Conservation (phyloP, 2,888 invertebrate genomes). For the Orchesellides sinensis region DNA sequence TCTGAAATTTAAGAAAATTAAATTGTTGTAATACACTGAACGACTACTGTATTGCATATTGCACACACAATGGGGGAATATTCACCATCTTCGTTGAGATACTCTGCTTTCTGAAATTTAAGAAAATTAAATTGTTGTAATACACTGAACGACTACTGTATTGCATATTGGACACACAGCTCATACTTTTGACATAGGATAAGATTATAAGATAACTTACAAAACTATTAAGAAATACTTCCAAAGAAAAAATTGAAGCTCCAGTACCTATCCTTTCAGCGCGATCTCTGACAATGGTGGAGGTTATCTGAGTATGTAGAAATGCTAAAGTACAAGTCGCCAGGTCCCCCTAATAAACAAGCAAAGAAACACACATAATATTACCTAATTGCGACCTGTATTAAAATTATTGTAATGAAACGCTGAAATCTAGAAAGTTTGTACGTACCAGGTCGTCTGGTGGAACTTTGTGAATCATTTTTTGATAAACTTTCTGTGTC, state of each 20-base stretch:
- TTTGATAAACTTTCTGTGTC: no score
- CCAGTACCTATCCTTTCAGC: slow-evolving; percentile 41
- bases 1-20: slow-evolving; percentile 9
- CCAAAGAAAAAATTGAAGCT: slow-evolving; percentile 20
- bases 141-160: neutral
- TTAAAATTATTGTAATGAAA: neutral
- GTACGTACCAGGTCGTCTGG: neutral
- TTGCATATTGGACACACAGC: neutral
- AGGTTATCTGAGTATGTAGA: slow-evolving; percentile 21
- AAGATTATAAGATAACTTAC: neutral
- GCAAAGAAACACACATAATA: neutral
- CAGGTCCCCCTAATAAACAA: slow-evolving; percentile 1
- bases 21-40: neutral
- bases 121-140: neutral
- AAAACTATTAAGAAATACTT: slow-evolving; percentile 8
- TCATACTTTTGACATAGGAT: no score
- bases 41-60: neutral
- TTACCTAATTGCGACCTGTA: neutral
- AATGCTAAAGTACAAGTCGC: slow-evolving; percentile 31
- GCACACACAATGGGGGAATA: neutral
- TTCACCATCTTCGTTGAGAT: slow-evolving; percentile 11
- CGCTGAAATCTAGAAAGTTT: no score
- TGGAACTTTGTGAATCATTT: no score
- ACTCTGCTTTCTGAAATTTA: slow-evolving; percentile 35
- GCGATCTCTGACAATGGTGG: slow-evolving; percentile 8